Evolutionary conservation across 2,888 invertebrate genomes (phyloP), one percentile per base, ranked within the genome.

Genomic region (Hydriomena furcata): DNA sequence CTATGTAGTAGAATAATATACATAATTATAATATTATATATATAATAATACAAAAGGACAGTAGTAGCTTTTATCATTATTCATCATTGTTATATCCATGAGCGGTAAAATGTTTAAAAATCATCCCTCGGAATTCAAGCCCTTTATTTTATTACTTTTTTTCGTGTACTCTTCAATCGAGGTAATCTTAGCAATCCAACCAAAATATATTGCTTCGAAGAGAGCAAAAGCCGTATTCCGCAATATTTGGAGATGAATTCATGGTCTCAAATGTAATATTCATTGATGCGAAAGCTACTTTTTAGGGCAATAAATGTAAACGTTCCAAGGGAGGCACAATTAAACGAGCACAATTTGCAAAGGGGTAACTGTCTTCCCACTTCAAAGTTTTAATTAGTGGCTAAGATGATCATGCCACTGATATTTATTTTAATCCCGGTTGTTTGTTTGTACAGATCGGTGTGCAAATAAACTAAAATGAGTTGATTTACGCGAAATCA

Each of bases 251-350:
- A 59, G 51, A 59, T 53, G 44, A 59, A 59, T 61, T 57, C 57
- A 57, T 59, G 57, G 54, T 61, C 59, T 59, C 52, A 42, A 52
- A 57, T 59, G 55, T 59, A 58, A 61, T 65, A 73, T 72, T 72
- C 68, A 70, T 67, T 51, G 61, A 60, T 49, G 64, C 59, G 61
- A 62, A 61, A 62, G 60, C 52, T 61, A 71, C 63, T 73, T 73
- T 73, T 73, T 76, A 73, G 69, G 61, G 72, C 72, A 77, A 79
- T 82, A 80, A 81, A 81, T 78, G 79, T 76, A 76, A 81, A 80
- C 76, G 76, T 73, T 38, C 35, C 24, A 58, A 61, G 65, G 67
- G 61, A 70, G 64, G 68, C 66, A 72, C 74, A 73, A 79, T 81
- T 79, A 81, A 77, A 79, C 68, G 69, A 72, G 68, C 66, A 67